phyloP scores from a whole-genome alignment of 2,113 vertebrate genomes.

The Recurvirostra avosetta region DNA sequence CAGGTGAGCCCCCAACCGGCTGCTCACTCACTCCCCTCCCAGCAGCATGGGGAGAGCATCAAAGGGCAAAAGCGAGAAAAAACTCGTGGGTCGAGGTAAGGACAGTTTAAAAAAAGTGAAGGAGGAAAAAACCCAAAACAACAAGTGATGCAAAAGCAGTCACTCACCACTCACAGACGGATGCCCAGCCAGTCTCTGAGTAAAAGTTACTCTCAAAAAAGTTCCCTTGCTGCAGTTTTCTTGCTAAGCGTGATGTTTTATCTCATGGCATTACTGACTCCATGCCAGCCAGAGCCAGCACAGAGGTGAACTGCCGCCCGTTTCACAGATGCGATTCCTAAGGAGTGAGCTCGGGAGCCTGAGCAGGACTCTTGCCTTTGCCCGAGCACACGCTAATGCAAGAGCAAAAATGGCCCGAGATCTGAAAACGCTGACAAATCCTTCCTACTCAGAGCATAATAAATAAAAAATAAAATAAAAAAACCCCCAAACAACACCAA shows the following conservation, averaged over 20 bases:
- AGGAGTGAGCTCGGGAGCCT: neutral
- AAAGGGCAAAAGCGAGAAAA: neutral
- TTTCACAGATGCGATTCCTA: neutral
- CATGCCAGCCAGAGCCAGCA: fast-evolving
- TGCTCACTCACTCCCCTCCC: neutral
- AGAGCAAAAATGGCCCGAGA: neutral
- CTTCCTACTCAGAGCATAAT: neutral
- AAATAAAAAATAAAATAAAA: no score
- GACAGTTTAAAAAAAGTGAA: neutral
- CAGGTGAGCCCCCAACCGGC: neutral
- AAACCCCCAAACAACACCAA: no score
- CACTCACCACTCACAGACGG: neutral
- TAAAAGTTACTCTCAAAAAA: neutral
- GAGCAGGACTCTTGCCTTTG: neutral
- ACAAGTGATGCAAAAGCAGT: neutral
- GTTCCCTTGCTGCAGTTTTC: neutral
- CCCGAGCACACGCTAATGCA: neutral
- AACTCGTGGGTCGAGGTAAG: neutral
- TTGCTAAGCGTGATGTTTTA: neutral
- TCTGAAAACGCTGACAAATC: neutral
- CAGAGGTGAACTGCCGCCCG: neutral
- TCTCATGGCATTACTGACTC: neutral
- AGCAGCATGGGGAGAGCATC: neutral
- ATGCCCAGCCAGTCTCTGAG: neutral
- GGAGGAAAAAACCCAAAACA: fast-evolving